Percentiles rank a stretch among this genome's conserved stretches.
phyloP scores from a whole-genome alignment of 1,140 invertebrate genomes.

The Theocolax elegans region DNA sequence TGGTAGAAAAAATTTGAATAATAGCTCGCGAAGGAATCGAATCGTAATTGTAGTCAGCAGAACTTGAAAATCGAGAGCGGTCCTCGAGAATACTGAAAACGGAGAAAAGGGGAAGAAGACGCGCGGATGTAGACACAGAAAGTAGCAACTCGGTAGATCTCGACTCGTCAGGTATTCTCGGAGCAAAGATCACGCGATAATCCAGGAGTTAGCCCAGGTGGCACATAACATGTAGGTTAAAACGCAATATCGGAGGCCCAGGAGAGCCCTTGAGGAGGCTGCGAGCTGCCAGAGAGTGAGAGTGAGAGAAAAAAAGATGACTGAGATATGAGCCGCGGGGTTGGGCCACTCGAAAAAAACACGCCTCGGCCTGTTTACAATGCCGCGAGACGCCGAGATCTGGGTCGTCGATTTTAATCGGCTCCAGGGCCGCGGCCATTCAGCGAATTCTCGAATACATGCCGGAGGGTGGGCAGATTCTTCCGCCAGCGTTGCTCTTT shows the following conservation, averaged over 20 bases:
- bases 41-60: no score
- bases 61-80: no score
- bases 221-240: slow-evolving; percentile 29
- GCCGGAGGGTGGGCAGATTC: neutral
- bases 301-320: slow-evolving; percentile 52
- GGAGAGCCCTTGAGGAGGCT: slow-evolving; percentile 55
- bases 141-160: no score
- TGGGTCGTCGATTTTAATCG: slow-evolving; percentile 66
- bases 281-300: slow-evolving; percentile 50
- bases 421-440: slow-evolving; percentile 54
- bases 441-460: slow-evolving; percentile 50
- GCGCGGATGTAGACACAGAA: no score
- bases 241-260: slow-evolving; percentile 47
- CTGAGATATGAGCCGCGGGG: slow-evolving; percentile 57
- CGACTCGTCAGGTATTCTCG: no score
- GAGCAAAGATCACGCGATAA: no score
- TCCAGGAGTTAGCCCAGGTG: no score
- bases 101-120: no score
- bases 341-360: slow-evolving; percentile 44
- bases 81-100: no score
- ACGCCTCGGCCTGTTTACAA: slow-evolving; percentile 57
- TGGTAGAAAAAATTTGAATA: no score
- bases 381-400: slow-evolving; percentile 54
- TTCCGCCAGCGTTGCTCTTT: no score
- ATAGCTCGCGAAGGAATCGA: no score